Evolutionary conservation across 2,888 invertebrate species (phyloP).

Genomic region (Trisateles emortualis): DNA sequence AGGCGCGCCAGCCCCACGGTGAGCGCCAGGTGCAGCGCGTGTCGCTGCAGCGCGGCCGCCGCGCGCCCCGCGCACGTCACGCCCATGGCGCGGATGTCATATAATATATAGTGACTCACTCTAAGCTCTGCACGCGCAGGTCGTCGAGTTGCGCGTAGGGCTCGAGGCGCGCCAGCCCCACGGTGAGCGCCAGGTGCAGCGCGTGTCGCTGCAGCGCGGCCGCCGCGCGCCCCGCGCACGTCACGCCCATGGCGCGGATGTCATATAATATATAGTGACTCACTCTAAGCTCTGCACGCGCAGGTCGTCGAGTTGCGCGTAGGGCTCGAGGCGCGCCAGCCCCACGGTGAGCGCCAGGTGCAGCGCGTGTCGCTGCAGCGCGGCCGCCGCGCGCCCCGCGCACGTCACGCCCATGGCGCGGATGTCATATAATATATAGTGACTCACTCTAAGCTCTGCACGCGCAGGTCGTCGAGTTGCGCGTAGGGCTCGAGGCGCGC

Average conservation of each 20-base stretch:
- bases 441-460: constrained; percentile 75
- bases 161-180: constrained; percentile 75
- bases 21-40: too few relatives aligned
- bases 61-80: too few relatives aligned
- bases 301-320: constrained; percentile 76
- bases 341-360: constrained; percentile 75
- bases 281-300: constrained; percentile 72
- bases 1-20: too few relatives aligned
- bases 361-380: constrained; percentile 65
- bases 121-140: constrained; percentile 65
- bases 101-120: too few relatives aligned
- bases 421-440: too few relatives aligned
- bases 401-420: constrained; percentile 74
- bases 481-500: constrained; percentile 78
- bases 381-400: too few relatives aligned
- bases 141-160: constrained; percentile 79
- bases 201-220: too few relatives aligned
- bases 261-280: too few relatives aligned
- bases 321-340: constrained; percentile 75
- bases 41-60: too few relatives aligned
- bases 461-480: constrained; percentile 72
- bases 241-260: constrained; percentile 76
- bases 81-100: too few relatives aligned
- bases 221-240: too few relatives aligned
- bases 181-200: constrained; percentile 70